Evolutionary conservation across 2,797 vertebrate genomes (phyloP).

Genomic region (Halcyon leucocephala): DNA sequence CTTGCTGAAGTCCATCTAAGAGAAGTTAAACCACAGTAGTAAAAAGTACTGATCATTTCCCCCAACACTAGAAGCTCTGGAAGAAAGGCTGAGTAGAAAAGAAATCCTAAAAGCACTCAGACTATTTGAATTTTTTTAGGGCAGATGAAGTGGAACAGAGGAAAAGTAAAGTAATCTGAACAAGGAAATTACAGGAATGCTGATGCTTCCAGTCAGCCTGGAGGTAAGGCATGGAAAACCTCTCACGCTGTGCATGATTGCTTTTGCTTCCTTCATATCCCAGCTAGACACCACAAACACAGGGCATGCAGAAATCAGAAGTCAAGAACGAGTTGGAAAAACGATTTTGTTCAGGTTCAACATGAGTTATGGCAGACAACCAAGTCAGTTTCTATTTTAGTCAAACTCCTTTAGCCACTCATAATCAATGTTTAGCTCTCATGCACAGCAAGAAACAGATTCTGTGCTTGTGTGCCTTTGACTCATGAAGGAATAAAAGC

Average conservation of each 20-base stretch:
- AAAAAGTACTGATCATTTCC: not conserved
- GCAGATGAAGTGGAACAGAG: not conserved
- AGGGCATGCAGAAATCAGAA: conserved; percentile 15
- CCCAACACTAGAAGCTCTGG: not conserved
- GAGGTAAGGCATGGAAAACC: not conserved
- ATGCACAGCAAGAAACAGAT: not conserved
- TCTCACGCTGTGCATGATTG: not conserved
- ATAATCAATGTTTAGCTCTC: not conserved
- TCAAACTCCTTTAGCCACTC: not conserved
- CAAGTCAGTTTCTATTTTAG: not conserved
- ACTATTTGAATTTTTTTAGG: not conserved
- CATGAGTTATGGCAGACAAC: not conserved
- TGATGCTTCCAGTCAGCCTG: conserved; percentile 19
- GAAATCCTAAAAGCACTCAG: not conserved
- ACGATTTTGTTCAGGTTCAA: not conserved
- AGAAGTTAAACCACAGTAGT: not conserved
- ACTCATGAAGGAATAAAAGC: not conserved
- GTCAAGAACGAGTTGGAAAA: not conserved
- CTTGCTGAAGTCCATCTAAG: not conserved
- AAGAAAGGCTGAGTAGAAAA: not conserved
- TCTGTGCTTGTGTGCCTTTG: not conserved
- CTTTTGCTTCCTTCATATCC: conserved; percentile 11
- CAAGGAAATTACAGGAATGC: conserved; percentile 27
- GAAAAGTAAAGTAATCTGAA: conserved; percentile 15
- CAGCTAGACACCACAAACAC: conserved; percentile 11